Percentiles rank a stretch among this genome's conserved stretches.
These are phyloP conservation scores for Operophtera brumata DNA, from an alignment of 2,888 invertebrate species.

Conservation along the genomic window DNA sequence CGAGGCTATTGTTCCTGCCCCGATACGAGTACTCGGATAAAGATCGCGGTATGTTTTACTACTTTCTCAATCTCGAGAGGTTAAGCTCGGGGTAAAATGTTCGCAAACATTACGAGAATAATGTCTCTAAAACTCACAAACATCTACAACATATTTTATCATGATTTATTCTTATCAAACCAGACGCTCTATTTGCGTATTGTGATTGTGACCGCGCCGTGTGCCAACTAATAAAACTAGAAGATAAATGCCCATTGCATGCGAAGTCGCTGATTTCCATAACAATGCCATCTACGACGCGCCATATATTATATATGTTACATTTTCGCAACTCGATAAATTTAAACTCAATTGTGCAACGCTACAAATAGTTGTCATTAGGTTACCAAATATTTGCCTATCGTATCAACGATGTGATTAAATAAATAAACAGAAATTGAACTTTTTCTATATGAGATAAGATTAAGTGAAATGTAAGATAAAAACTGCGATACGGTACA, in stretches of 20 bases:
- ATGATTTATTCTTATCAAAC: constrained; percentile 20
- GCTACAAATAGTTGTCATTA: constrained; percentile 47
- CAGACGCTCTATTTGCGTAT: constrained; percentile 21
- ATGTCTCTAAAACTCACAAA: background rate
- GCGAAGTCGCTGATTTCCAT: constrained; percentile 52
- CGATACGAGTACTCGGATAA: constrained; percentile 56
- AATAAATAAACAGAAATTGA: constrained; percentile 68
- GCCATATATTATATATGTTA: constrained; percentile 41
- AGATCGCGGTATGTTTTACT: constrained; percentile 40
- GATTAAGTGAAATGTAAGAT: constrained; percentile 65
- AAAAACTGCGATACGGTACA: constrained; percentile 11
- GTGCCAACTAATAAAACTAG: constrained; percentile 11
- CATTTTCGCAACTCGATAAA: constrained; percentile 53
- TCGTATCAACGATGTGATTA: constrained; percentile 51
- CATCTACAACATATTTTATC: constrained; percentile 4
- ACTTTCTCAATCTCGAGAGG: constrained; percentile 39
- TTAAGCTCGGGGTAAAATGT: constrained; percentile 26
- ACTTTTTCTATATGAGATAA: constrained; percentile 53
- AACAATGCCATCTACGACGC: constrained; percentile 46
- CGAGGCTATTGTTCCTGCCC: constrained; percentile 64
- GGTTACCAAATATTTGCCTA: constrained; percentile 67
- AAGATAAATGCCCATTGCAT: constrained; percentile 32
- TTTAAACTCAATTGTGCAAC: constrained; percentile 51
- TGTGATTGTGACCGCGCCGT: constrained; percentile 5
- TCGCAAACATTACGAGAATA: constrained; percentile 9